A percentile compares a stretch with the other conserved stretches of the same genome.
Evolutionary conservation across 2,113 vertebrate species (phyloP).

Genomic region (Passer montanus): DNA sequence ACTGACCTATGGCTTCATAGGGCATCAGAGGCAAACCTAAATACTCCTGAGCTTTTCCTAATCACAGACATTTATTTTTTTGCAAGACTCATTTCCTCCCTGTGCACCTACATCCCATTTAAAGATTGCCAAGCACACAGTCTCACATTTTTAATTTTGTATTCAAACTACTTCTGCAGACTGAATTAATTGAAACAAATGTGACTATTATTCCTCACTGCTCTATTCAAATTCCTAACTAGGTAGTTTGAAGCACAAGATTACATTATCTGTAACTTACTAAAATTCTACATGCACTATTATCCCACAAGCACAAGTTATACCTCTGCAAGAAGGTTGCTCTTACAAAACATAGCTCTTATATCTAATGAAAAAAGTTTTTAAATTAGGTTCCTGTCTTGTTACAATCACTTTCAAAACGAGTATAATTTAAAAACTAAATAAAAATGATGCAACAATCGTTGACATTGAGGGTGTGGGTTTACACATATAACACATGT

Average conservation of each 20-base stretch:
- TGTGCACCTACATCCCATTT: not conserved
- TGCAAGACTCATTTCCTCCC: not conserved
- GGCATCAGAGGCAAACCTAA: not conserved
- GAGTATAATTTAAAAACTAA: not conserved
- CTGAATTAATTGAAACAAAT: not conserved
- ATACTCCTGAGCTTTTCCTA: not conserved
- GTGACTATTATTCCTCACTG: not conserved
- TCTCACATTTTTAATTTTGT: not conserved
- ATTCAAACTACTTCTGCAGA: not conserved
- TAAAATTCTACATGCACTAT: not conserved
- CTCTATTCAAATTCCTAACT: not conserved
- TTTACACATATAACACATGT: not conserved
- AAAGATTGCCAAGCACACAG: not conserved
- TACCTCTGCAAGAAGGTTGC: not conserved
- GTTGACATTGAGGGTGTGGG: rapidly evolving
- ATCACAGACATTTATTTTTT: not conserved
- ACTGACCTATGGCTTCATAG: not conserved
- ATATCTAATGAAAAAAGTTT: not conserved
- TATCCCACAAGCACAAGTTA: not conserved
- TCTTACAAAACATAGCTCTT: not conserved
- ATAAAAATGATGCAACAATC: not conserved
- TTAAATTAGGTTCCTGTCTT: not conserved
- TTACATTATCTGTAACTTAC: not conserved
- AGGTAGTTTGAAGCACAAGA: not conserved
- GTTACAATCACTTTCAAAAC: not conserved